phyloP scores from a whole-genome alignment of 2,113 vertebrate species.

The Psilopsiagon aymara region DNA sequence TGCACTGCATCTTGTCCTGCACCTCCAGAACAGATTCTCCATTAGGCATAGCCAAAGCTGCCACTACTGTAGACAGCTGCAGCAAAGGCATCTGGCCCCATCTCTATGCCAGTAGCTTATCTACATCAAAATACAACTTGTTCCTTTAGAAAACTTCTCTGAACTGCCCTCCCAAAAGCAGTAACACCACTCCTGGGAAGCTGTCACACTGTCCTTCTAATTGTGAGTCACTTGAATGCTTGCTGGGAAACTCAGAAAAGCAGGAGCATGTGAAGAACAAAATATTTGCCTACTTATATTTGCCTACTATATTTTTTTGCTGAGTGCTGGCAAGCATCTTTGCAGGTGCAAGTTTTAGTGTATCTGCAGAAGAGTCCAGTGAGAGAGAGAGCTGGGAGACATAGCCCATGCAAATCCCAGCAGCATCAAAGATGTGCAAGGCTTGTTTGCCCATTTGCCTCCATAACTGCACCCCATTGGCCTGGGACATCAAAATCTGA shows the following conservation, averaged over 20 bases:
- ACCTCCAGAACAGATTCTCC: not conserved
- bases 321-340: not conserved
- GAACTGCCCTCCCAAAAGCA: not conserved
- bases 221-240: not conserved
- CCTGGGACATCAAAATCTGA: not conserved
- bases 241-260: not conserved
- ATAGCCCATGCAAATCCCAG: not conserved
- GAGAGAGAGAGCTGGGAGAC: not conserved
- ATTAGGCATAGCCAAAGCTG: not conserved
- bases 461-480: rapidly evolving
- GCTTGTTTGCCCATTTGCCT: not conserved
- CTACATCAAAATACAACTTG: not conserved
- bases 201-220: not conserved
- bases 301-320: not conserved
- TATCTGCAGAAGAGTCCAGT: not conserved
- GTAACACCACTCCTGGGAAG: not conserved
- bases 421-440: not conserved
- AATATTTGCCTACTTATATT: not conserved
- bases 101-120: not conserved
- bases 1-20: not conserved
- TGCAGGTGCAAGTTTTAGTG: not conserved
- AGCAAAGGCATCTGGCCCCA: not conserved
- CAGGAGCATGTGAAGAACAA: not conserved
- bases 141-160: not conserved
- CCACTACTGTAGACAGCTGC: not conserved